phyloP scores from a whole-genome alignment of 2,888 invertebrate species.

The Drosophila anomalata region DNA sequence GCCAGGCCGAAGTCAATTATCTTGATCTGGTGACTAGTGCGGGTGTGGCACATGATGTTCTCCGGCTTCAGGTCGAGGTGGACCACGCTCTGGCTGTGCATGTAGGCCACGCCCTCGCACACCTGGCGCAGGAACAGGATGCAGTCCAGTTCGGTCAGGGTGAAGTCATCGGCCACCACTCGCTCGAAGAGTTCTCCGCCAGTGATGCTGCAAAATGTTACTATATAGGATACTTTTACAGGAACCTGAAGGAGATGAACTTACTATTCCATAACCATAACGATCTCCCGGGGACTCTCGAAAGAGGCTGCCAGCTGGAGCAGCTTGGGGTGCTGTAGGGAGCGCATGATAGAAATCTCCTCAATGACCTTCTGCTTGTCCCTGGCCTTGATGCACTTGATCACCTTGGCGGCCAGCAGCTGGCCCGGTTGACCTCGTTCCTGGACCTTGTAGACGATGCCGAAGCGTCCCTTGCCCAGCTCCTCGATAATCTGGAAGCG shows the following conservation, averaged over 20 bases:
- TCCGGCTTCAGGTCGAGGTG: conserved; percentile 98
- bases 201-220: conserved; percentile 87
- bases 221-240: not conserved
- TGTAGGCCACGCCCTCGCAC: conserved; percentile 94
- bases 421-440: conserved; percentile 87
- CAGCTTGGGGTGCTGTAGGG: conserved; percentile 92
- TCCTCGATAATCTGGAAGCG: conserved; percentile 89
- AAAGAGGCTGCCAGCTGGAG: conserved; percentile 93
- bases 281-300: conserved; percentile 90
- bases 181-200: conserved; percentile 97
- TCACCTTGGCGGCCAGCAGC: conserved; percentile 92
- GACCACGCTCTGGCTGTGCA: conserved; percentile 92
- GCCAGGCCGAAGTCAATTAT: conserved; percentile 97
- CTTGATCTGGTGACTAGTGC: conserved; percentile 93
- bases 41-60: conserved; percentile 95
- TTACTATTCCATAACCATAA: conserved; percentile 97
- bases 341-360: conserved; percentile 94
- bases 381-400: conserved; percentile 89
- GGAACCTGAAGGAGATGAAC: conserved; percentile 78
- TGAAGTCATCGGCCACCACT: conserved; percentile 96
- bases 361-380: conserved; percentile 91
- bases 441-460: conserved; percentile 88
- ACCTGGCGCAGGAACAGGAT: conserved; percentile 95
- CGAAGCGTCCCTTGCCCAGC: conserved; percentile 90
- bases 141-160: conserved; percentile 93